These are phyloP conservation scores for Nysson spinosus DNA, from an alignment of 2,888 invertebrate genomes.

Conservation along the genomic window DNA sequence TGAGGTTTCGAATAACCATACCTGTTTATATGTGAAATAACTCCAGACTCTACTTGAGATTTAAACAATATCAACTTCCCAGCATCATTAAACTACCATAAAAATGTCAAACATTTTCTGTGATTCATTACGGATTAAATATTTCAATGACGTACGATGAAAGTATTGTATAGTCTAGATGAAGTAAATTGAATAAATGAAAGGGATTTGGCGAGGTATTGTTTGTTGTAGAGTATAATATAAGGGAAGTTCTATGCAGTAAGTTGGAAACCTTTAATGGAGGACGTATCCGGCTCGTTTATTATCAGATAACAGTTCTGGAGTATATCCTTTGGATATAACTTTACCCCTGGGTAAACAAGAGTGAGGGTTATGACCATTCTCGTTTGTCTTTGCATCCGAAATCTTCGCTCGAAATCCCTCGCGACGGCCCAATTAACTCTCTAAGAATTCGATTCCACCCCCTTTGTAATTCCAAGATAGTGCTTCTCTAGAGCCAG, in stretches of 20 bases:
- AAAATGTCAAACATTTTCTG: not conserved
- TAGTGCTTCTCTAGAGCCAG: constrained; percentile 60
- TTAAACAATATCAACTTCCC: too few species aligned
- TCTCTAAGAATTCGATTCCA: constrained; percentile 65
- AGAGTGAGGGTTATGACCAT: constrained; percentile 64
- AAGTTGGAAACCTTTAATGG: constrained; percentile 39
- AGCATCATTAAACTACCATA: too few species aligned
- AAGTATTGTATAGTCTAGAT: too few species aligned
- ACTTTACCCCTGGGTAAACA: constrained; percentile 61
- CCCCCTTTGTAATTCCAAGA: constrained; percentile 69
- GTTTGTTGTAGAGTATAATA: constrained; percentile 3
- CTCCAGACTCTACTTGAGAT: too few species aligned
- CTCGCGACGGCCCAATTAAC: constrained; percentile 68
- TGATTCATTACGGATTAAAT: too few species aligned
- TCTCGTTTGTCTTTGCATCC: constrained; percentile 61
- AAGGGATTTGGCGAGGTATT: not conserved
- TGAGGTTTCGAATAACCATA: constrained; percentile 65
- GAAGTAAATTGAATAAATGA: too few species aligned
- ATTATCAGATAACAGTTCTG: constrained; percentile 48
- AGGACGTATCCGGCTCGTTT: constrained; percentile 30
- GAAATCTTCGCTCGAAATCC: constrained; percentile 61
- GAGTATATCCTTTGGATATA: constrained; percentile 60
- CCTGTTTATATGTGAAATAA: constrained; percentile 61
- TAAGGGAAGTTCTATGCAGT: constrained; percentile 12
- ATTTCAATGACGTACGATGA: too few species aligned